Evolutionary conservation across 2,797 vertebrate genomes (phyloP).

Genomic region (Lithobates pipiens): DNA sequence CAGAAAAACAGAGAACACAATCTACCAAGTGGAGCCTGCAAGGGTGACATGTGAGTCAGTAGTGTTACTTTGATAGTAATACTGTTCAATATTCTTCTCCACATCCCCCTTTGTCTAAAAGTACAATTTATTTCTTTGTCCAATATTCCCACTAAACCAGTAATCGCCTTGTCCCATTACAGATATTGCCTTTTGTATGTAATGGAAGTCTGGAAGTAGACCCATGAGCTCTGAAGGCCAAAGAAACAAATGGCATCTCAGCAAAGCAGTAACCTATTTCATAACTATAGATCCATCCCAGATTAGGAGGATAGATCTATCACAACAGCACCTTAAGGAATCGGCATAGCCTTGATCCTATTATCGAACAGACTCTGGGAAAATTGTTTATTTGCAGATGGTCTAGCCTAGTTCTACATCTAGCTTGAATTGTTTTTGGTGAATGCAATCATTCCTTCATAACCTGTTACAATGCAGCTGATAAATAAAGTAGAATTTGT

Average conservation of each 20-base stretch:
- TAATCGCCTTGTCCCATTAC: background rate
- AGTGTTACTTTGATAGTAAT: background rate
- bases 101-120: background rate
- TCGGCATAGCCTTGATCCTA: slow-evolving; percentile 7
- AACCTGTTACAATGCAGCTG: slow-evolving; percentile 25
- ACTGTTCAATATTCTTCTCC: background rate
- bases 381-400: slow-evolving; percentile 48
- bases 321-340: slow-evolving; percentile 37
- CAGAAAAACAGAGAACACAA: no score
- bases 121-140: slow-evolving; percentile 3
- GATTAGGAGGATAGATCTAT: slow-evolving; percentile 42
- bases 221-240: slow-evolving; percentile 33
- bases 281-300: slow-evolving; percentile 43
- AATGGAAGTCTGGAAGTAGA: slow-evolving; percentile 18
- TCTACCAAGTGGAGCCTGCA: no score
- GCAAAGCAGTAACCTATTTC: slow-evolving; percentile 36
- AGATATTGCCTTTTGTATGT: slow-evolving; percentile 7
- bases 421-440: slow-evolving; percentile 19
- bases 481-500: slow-evolving; percentile 50
- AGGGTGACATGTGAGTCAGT: no score
- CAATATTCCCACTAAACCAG: background rate
- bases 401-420: slow-evolving; percentile 34
- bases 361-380: background rate
- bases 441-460: slow-evolving; percentile 43
- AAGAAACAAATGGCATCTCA: slow-evolving; percentile 30